These are phyloP conservation scores for Rhyacophila brunnea DNA, from an alignment of 1,140 invertebrate genomes.

Conservation along the genomic window DNA sequence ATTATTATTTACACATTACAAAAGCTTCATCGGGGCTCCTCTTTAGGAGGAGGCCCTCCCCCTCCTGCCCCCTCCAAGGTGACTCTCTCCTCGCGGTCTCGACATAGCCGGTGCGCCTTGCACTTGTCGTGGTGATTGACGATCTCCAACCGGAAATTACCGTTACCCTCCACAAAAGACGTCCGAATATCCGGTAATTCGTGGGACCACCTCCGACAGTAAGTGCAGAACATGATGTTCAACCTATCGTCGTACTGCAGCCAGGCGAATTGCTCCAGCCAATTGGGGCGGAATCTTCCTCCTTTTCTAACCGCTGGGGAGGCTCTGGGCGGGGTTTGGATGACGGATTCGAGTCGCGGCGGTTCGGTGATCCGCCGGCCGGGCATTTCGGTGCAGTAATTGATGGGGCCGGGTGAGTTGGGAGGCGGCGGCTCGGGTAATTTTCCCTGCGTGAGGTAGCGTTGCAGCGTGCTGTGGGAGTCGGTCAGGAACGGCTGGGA, in stretches of 20 bases:
- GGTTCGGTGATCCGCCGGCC: conserved; percentile 28
- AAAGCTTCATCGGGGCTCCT: conserved; percentile 5
- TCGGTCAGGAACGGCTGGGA: conserved; percentile 5
- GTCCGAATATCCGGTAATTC: conserved; percentile 68
- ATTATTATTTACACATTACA: no score
- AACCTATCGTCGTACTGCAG: conserved; percentile 64
- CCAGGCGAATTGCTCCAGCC: conserved; percentile 67
- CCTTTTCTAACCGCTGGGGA: conserved; percentile 51
- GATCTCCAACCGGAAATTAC: conserved; percentile 72
- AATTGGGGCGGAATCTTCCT: conserved; percentile 62
- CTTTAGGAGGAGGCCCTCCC: background rate
- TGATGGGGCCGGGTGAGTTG: conserved; percentile 1
- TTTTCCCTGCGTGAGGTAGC: conserved; percentile 28
- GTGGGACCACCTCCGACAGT: conserved; percentile 69
- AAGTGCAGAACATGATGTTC: conserved; percentile 72
- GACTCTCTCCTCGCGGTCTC: conserved; percentile 45
- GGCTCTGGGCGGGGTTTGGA: conserved; percentile 34
- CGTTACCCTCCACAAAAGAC: conserved; percentile 72
- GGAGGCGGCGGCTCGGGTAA: conserved; percentile 11
- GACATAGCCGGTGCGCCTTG: conserved; percentile 69
- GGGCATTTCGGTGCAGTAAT: conserved; percentile 27
- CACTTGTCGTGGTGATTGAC: conserved; percentile 75
- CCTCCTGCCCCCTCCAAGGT: conserved; percentile 4
- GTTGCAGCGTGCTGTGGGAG: conserved; percentile 28
- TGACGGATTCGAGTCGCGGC: conserved; percentile 32